phyloP scores from a whole-genome alignment of 53 echinoderm and acorn worm genomes.

The Holothuria leucospilota region DNA sequence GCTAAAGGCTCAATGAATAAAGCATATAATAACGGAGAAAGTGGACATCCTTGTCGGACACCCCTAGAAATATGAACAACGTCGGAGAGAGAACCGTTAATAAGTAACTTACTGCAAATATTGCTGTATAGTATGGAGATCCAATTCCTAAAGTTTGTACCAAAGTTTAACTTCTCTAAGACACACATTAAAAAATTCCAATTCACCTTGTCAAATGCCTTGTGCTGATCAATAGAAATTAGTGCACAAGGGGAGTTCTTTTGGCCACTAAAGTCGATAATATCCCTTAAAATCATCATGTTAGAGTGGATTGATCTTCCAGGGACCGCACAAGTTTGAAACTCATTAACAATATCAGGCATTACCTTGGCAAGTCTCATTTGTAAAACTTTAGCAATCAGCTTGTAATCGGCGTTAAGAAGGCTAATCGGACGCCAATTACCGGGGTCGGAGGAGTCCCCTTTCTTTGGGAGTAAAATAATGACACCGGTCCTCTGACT shows the following conservation, averaged over 20 bases:
- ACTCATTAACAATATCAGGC: conserved; percentile 12
- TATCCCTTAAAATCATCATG: conserved; percentile 61
- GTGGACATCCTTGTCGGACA: conserved; percentile 58
- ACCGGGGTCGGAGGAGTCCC: too few relatives aligned
- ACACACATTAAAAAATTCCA: conserved; percentile 51
- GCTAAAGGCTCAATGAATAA: conserved; percentile 63
- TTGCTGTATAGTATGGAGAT: conserved; percentile 45
- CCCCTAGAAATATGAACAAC: conserved; percentile 21
- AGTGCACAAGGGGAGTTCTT: conserved; percentile 33
- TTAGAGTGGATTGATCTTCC: conserved; percentile 67
- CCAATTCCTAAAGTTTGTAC: conserved; percentile 41
- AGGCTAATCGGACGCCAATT: too few relatives aligned
- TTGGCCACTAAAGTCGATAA: conserved; percentile 24
- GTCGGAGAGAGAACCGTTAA: conserved; percentile 35
- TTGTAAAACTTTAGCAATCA: conserved; percentile 43
- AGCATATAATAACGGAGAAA: conserved; percentile 51
- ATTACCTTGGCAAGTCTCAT: not conserved
- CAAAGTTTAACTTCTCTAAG: conserved; percentile 38
- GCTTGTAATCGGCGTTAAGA: not conserved
- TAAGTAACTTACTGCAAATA: conserved; percentile 37
- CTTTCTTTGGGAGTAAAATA: too few relatives aligned
- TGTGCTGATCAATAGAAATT: conserved; percentile 53
- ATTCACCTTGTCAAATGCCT: conserved; percentile 60
- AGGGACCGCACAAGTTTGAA: conserved; percentile 64
- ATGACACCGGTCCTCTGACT: too few relatives aligned